Base-by-base conservation (phyloP, 2,888 invertebrate species). In the Philonicus albiceps region DNA sequence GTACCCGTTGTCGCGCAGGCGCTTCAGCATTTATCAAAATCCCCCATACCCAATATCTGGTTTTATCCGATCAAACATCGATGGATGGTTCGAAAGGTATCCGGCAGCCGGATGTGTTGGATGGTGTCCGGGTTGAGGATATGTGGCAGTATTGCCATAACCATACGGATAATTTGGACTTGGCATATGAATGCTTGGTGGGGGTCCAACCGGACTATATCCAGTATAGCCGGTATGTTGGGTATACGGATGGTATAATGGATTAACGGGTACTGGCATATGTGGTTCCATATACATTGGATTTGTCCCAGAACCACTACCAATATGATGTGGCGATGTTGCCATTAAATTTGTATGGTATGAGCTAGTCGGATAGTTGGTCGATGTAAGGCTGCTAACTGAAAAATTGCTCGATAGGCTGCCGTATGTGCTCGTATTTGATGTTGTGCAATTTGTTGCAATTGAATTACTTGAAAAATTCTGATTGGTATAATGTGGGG, bases 151-250 rank as follows among this genome's bases (percentile, higher is more conserved):
- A 27, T 90, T 89, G 74, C 92, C 92, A 64, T 93, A 92, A 31
- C 93, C 92, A 75, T 94, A 94, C 0, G 95, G 95, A 91, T 95
- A 96, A 90, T 95, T 95, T 53, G 95, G 95, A 90, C 95, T 94
- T 80, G 95, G 95, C 91, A 95, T 94, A 90, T 95, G 95, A 89
- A 95, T 92, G 87, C 94, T 93, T 74, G 94, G 94, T 73, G 94
- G 91, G 64, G 93, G 91, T 43, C 88, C 88, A 34, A 88, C 87
- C 30, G 89, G 91, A 49, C 90, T 89, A 88, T 93, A 92, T 37
- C 90, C 88, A 27, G 86, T 75, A 86, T 89, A 89, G 78, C 91
- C 88, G 40, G 90, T 87, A 87, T 90, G 90, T 37, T 92, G 92
- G 86, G 91, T 90, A 88, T 92, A 92, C 11, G 92, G 91, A 86